Evolutionary conservation across 1,140 invertebrate species (phyloP).

Genomic region (Cataglyphis hispanica): DNA sequence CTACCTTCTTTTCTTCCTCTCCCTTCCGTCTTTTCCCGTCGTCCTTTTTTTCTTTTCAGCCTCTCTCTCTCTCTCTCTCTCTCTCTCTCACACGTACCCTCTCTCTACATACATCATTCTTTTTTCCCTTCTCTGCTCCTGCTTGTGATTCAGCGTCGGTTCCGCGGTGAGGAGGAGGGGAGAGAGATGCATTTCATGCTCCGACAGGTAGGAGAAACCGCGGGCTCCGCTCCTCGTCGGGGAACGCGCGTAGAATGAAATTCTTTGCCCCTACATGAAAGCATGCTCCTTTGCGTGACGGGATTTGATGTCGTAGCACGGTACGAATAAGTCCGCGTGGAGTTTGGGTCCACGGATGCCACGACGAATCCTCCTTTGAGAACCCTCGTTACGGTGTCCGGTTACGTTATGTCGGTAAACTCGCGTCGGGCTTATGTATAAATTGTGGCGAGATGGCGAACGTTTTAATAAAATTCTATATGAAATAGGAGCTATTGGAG

Average conservation of each 20-base stretch:
- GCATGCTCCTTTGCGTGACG: slow-evolving; percentile 16
- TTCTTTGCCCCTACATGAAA: slow-evolving; percentile 1
- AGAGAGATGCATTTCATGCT: slow-evolving; percentile 34
- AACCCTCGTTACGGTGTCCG: slow-evolving; percentile 40
- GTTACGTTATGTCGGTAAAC: slow-evolving; percentile 57
- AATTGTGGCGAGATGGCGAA: slow-evolving; percentile 10
- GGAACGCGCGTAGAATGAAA: slow-evolving; percentile 44
- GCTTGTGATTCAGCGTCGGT: slow-evolving; percentile 38
- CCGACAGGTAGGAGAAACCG: slow-evolving; percentile 53
- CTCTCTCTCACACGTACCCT: not conserved
- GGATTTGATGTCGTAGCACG: slow-evolving; percentile 14
- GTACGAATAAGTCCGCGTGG: slow-evolving; percentile 9
- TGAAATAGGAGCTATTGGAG: not conserved
- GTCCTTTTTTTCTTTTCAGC: slow-evolving; percentile 9
- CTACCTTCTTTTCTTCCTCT: slow-evolving; percentile 53
- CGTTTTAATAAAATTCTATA: not conserved
- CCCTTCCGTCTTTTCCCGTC: not conserved
- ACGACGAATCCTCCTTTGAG: slow-evolving; percentile 11
- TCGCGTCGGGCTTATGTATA: slow-evolving; percentile 6
- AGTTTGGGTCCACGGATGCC: not conserved
- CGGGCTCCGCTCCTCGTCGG: slow-evolving; percentile 10
- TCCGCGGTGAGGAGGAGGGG: not conserved
- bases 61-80: no score
- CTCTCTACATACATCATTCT: not conserved
- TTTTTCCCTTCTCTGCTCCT: slow-evolving; percentile 30